A percentile compares a stretch with the other conserved stretches of the same genome.
phyloP scores from a whole-genome alignment of 1,140 invertebrate genomes.

The Halictus rubicundus region DNA sequence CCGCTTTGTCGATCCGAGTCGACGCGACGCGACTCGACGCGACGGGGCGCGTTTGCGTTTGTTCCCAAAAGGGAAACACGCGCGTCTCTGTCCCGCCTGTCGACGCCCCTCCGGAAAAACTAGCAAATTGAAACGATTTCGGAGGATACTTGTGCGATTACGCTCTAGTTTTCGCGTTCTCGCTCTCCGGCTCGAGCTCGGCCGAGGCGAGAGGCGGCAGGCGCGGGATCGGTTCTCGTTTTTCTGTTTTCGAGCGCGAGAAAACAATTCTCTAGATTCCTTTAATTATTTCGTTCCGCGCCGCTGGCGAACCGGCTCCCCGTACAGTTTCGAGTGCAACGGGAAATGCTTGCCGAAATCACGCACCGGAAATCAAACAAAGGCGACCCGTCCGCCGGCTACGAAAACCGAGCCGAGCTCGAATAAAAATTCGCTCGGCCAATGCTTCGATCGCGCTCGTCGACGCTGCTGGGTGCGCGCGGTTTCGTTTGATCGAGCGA shows the following conservation, averaged over 20 bases:
- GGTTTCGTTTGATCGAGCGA: no score
- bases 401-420: no score
- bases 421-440: neutral
- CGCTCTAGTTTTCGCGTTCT: no score
- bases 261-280: neutral
- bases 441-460: neutral
- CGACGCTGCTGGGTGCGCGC: no score
- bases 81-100: neutral
- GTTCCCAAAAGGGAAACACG: neutral
- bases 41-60: neutral
- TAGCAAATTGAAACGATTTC: no score
- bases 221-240: neutral
- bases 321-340: neutral
- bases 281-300: constrained; percentile 3
- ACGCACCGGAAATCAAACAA: neutral
- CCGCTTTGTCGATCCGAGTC: neutral
- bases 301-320: neutral
- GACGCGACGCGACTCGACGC: no score
- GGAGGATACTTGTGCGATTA: no score
- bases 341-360: neutral
- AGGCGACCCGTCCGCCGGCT: neutral
- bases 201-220: no score
- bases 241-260: neutral
- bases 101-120: neutral
- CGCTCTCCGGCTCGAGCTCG: no score